A percentile compares a stretch with the other conserved stretches of the same genome.
Conservation (phyloP, 2,113 vertebrate genomes). For the Takifugu bimaculatus region DNA sequence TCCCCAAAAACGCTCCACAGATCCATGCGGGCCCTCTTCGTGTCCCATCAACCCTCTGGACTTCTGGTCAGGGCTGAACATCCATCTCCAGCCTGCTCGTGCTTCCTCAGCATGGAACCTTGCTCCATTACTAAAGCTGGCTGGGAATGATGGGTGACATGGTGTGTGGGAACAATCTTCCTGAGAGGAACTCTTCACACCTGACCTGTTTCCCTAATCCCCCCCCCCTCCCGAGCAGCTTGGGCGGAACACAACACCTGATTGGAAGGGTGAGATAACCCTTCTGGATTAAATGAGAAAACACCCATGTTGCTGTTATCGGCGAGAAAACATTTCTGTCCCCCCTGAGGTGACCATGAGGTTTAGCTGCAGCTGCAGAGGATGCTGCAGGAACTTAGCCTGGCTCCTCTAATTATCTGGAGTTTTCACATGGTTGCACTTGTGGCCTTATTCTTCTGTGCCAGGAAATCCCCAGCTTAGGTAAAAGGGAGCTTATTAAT, state of each 20-base stretch:
- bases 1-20: neutral
- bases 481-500: slow-evolving; percentile 50
- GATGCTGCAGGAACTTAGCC: slow-evolving; percentile 3
- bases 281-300: slow-evolving; percentile 35
- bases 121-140: slow-evolving; percentile 53
- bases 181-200: slow-evolving; percentile 50
- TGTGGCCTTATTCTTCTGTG: slow-evolving; percentile 9
- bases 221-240: slow-evolving; percentile 4
- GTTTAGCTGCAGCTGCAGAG: slow-evolving; percentile 10
- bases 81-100: slow-evolving; percentile 37
- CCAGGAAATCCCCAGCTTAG: slow-evolving; percentile 44
- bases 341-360: slow-evolving; percentile 12
- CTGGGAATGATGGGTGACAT: slow-evolving; percentile 39
- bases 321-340: slow-evolving; percentile 22
- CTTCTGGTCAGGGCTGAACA: slow-evolving; percentile 52
- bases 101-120: slow-evolving; percentile 42
- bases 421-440: slow-evolving; percentile 10
- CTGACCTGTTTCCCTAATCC: slow-evolving; percentile 51
- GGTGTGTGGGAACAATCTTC: slow-evolving; percentile 33
- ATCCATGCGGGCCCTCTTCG: slow-evolving; percentile 12
- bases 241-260: slow-evolving; percentile 29
- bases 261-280: slow-evolving; percentile 29
- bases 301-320: slow-evolving; percentile 34
- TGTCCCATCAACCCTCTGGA: slow-evolving; percentile 35
- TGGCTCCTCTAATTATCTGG: slow-evolving; percentile 21